Percentiles rank a stretch among this genome's conserved stretches.
These are phyloP conservation scores for Therioaphis trifolii DNA, from an alignment of 2,888 invertebrate genomes.

Conservation along the genomic window DNA sequence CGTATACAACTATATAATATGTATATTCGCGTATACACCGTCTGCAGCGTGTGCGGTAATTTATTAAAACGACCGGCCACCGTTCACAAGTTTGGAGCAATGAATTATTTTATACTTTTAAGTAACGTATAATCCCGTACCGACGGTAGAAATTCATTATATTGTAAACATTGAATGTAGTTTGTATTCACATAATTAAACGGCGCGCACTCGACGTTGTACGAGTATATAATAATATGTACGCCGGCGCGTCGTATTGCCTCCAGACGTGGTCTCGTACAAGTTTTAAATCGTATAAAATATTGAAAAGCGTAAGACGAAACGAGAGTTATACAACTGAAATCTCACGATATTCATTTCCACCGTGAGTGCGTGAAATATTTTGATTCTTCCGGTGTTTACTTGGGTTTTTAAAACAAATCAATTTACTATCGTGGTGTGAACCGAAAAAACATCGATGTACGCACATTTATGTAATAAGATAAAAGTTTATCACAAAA, in stretches of 20 bases:
- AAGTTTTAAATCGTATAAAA: conserved; percentile 19
- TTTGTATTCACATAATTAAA: conserved; percentile 30
- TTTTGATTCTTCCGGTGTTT: too few species aligned
- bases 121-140: conserved; percentile 38
- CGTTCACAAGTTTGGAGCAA: conserved; percentile 44
- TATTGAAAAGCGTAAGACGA: background rate
- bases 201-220: background rate
- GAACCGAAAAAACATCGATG: too few species aligned
- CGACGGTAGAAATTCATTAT: conserved; percentile 34
- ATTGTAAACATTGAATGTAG: conserved; percentile 18
- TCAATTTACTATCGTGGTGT: too few species aligned
- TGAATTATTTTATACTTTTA: conserved; percentile 61
- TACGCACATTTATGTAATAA: too few species aligned
- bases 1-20: too few species aligned
- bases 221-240: too few species aligned
- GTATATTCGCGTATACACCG: too few species aligned
- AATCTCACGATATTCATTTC: too few species aligned
- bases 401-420: too few species aligned
- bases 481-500: too few species aligned
- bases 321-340: too few species aligned
- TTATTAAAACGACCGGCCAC: conserved; percentile 30
- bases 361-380: too few species aligned
- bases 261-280: background rate
- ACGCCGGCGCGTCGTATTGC: background rate
- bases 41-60: background rate